Base-by-base conservation (phyloP, 2,113 vertebrate species). In the Misgurnus mizolepis region DNA sequence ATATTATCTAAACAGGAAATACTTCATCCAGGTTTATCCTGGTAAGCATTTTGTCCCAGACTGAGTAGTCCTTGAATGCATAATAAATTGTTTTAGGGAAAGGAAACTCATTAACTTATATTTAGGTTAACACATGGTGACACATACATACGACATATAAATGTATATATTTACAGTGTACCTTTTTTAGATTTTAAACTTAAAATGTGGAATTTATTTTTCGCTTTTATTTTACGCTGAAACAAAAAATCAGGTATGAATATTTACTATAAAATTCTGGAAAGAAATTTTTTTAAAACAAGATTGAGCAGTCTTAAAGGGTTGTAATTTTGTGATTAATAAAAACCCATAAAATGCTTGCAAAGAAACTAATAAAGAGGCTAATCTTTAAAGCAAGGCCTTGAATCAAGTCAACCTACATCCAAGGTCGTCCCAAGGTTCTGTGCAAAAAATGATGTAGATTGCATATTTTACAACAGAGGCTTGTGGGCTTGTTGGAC, bases 381-480 rank as follows among this genome's bases (percentile, higher is more conserved):
- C 43, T 67, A 18, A 47, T 47, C 5, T 47, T 67, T 0, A 1
- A 22, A 12, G 5, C 49, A 55, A 40, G 47, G 22, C 27, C 15
- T 39, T 47, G 9, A 22, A 34, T 70, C 7, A 72, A 71, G 27
- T 7, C 3, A 17, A 56, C 12, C 12, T 9, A 4, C 34, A 40
- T 22, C 9, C 70, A 73, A 73, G 34, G 39, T 60, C 53, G 41
- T 43, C 43, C 5, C 40, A 73, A 73, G 53, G 39, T 73, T 10
- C 39, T 58, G 15, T 17, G 40, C n/a, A 72, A 15, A 73, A 60
- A 43, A 73, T 17, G 22, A 3, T 17, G 12, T 5, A 49, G 45
- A 69, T 69, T 72, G 14, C 41, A 47, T 62, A 27, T 62, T 41
- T 62, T 47, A 47, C 18, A 62, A 74, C 14, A 18, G 4, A 62